phyloP scores from a whole-genome alignment of 1,140 invertebrate species.

The Oppia nitens region DNA sequence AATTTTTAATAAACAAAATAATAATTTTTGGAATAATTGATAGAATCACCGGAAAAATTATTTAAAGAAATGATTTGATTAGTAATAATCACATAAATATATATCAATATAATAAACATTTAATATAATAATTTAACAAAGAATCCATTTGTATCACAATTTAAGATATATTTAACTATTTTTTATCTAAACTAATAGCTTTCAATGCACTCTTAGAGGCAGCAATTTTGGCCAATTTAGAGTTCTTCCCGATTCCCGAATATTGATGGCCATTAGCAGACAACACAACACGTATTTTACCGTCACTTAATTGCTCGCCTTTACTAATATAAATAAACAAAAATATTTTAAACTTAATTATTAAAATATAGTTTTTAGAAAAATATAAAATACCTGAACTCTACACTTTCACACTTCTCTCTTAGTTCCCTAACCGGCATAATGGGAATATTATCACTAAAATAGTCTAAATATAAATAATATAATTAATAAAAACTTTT shows the following conservation, averaged over 20 bases:
- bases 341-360: not conserved
- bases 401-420: slow-evolving; percentile 26
- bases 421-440: slow-evolving; percentile 37
- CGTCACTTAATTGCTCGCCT: not conserved
- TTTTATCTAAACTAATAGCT: too few relatives aligned
- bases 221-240: not conserved
- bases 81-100: too few relatives aligned
- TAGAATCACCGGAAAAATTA: too few relatives aligned
- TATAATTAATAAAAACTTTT: not conserved
- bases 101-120: too few relatives aligned
- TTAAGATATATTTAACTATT: too few relatives aligned
- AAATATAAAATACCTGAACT: not conserved
- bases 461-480: slow-evolving; percentile 27
- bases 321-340: not conserved
- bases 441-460: slow-evolving; percentile 35
- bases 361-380: not conserved
- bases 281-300: not conserved
- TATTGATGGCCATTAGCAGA: not conserved
- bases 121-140: too few relatives aligned
- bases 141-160: too few relatives aligned
- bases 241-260: not conserved
- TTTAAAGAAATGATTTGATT: too few relatives aligned
- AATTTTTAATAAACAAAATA: too few relatives aligned
- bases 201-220: not conserved
- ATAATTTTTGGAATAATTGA: too few relatives aligned